A percentile compares a stretch with the other conserved stretches of the same genome.
phyloP scores from a whole-genome alignment of 23 tunicate species.

The Trididemnum clinides region DNA sequence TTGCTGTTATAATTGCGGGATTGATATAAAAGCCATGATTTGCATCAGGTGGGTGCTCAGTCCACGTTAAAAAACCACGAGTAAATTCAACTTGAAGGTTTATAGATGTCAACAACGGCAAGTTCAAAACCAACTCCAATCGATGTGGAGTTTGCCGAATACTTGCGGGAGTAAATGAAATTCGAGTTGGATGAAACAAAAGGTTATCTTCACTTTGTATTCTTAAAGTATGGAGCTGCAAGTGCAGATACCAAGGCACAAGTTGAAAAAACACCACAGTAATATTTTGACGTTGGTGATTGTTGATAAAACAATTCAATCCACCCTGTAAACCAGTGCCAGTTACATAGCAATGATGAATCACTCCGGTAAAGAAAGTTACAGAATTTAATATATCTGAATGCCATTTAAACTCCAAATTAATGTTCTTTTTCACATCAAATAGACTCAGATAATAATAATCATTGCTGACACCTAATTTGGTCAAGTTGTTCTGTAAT shows the following conservation, averaged over 20 bases:
- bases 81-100: constrained; percentile 42
- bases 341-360: constrained; percentile 59
- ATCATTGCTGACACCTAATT: not conserved
- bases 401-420: constrained; percentile 4
- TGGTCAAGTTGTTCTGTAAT: not conserved
- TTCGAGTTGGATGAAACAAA: constrained; percentile 8
- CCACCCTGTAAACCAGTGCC: constrained; percentile 76
- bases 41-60: constrained; percentile 95
- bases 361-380: not conserved
- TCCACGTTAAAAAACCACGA: constrained; percentile 85
- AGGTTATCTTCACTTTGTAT: constrained; percentile 4
- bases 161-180: constrained; percentile 58
- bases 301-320: constrained; percentile 45
- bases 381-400: not conserved
- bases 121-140: constrained; percentile 38
- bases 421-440: not conserved
- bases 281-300: constrained; percentile 15
- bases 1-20: constrained; percentile 51
- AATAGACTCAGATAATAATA: not conserved
- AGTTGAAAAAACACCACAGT: constrained; percentile 65
- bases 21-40: constrained; percentile 86
- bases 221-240: constrained; percentile 51
- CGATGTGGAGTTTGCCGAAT: constrained; percentile 64
- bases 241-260: constrained; percentile 78
- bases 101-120: constrained; percentile 11